Base-by-base conservation (phyloP, 2,888 invertebrate species). In the Amphipoea lucens region DNA sequence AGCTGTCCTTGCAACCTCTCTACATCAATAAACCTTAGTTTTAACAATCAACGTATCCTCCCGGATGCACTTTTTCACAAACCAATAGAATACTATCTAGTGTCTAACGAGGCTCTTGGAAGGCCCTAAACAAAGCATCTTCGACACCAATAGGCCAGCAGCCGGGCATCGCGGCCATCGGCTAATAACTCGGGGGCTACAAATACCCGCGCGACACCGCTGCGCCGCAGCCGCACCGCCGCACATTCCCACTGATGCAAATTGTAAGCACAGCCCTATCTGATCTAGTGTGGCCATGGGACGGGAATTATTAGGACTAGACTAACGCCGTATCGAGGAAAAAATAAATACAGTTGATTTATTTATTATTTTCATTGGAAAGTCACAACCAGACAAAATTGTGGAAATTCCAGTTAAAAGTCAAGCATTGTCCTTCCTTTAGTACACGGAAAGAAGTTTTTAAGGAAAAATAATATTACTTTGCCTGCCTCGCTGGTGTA, bases 231-330 rank as follows among this genome's bases (percentile, higher is more conserved):
- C 74, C 23, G 80, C 80, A 45, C 79, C 57, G 73, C 79, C 7
- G 75, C 69, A 79, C 89, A 89, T 87, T 87, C 87, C 82, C 84
- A 84, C 74, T 51, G 82, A 88, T 89, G 88, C 88, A 89, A 88
- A 88, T 89, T 84, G 87, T 71, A 67, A 81, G 78, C 81, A 36
- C 72, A 45, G 70, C 68, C 66, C 80, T 87, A 88, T 88, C 87
- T 82, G 88, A 87, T 87, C 71, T 76, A 79, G 81, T 74, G 79
- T 68, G 60, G 6, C 87, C 86, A 86, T 12, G 54, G 0, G 0
- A 0, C 7, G 20, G 23, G 36, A 29, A 9, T 54, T 69, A 36
- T 40, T 17, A 68, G 65, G 76, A 82, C 14, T 20, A 23, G 17
- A 9, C 17, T 17, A n/a, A 17, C 2, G 36, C 36, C 36, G 36